Evolutionary conservation across 2,113 vertebrate species (phyloP).

Genomic region (Bucco capensis): DNA sequence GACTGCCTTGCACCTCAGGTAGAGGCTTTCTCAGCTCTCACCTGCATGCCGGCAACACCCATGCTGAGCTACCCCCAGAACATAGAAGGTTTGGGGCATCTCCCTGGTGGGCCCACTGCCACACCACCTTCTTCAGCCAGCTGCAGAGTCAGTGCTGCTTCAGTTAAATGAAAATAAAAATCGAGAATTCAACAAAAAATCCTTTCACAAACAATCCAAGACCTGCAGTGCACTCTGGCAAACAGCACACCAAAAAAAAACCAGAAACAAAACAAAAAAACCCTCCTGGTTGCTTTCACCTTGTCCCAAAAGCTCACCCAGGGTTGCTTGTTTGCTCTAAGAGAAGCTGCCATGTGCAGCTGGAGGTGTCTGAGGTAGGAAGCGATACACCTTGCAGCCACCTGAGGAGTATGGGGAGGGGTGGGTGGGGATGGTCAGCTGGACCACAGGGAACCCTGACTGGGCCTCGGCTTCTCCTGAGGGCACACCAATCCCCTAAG

Average conservation of each 20-base stretch:
- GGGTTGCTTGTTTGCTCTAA: rapidly evolving
- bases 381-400: background rate
- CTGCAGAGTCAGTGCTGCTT: background rate
- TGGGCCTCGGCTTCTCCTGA: rapidly evolving
- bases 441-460: rapidly evolving
- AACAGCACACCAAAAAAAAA: background rate
- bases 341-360: background rate
- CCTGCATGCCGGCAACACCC: background rate
- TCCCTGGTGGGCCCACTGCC: background rate
- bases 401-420: background rate
- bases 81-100: rapidly evolving
- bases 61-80: background rate
- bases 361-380: rapidly evolving
- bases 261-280: too few species aligned
- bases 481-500: too few species aligned
- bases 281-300: background rate
- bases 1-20: background rate
- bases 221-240: background rate
- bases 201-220: background rate
- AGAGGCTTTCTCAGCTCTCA: background rate
- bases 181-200: background rate
- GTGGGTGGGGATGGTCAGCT: background rate
- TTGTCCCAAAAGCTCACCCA: background rate
- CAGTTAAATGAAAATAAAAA: background rate
- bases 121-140: rapidly evolving